Evolutionary conservation across 1,140 invertebrate species (phyloP).

Genomic region (Sycobia sp.): DNA sequence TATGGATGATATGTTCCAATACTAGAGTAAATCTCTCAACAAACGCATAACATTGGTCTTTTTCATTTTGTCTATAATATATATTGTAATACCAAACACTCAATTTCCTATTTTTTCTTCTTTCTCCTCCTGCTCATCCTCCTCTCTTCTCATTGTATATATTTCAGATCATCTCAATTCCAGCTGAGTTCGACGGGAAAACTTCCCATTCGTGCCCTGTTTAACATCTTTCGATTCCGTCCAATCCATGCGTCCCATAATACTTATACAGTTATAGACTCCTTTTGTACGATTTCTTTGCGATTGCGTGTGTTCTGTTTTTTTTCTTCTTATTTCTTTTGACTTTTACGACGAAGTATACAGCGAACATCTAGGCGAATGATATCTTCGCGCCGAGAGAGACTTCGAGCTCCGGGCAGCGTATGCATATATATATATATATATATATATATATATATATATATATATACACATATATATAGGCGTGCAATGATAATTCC

Average conservation of each 20-base stretch:
- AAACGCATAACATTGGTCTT: constrained; percentile 42
- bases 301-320: background rate
- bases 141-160: too few species aligned
- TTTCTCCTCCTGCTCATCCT: too few species aligned
- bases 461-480: too few species aligned
- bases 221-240: constrained; percentile 1
- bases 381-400: background rate
- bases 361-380: constrained; percentile 20
- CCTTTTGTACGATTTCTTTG: constrained; percentile 15
- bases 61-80: too few species aligned
- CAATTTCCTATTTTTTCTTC: too few species aligned
- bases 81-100: too few species aligned
- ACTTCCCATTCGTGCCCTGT: too few species aligned
- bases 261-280: constrained; percentile 8
- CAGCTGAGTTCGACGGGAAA: too few species aligned
- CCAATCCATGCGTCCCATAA: constrained; percentile 29
- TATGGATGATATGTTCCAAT: constrained; percentile 60
- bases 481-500: too few species aligned
- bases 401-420: constrained; percentile 1
- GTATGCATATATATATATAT: too few species aligned
- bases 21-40: constrained; percentile 59
- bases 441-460: too few species aligned
- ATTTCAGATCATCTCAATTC: too few species aligned
- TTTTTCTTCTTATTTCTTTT: background rate
- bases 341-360: constrained; percentile 6